Base-by-base conservation (phyloP, 2,888 invertebrate genomes). In the Unio pictorum region DNA sequence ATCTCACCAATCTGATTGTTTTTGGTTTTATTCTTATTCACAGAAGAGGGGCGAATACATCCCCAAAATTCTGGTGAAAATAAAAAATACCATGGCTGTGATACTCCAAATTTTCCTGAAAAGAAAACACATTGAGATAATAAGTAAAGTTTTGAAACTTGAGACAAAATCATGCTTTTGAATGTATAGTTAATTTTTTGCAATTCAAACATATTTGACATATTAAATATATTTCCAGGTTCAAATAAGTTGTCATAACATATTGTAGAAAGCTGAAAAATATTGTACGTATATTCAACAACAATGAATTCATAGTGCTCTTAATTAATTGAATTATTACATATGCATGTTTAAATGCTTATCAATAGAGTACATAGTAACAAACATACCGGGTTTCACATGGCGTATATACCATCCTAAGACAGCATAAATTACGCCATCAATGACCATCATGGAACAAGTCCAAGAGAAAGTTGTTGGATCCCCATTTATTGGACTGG, bases 361-460 rank as follows among this genome's bases (percentile, higher is more conserved):
- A 11, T 18, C 55, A 20, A 17, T 23, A 34, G 34, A 26, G 20
- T 18, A 63, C 30, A n/a, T 1, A 55, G 20, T 3, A 34, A 3
- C 18, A 15, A 23, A 73, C 84, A 75, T 77, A 89, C 89, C 87
- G 78, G 89, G 88, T 72, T 83, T 84, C 30, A 90, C 84, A 71
- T 86, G 85, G 55, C 88, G 81, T 71, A 90, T 81, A 72, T 91
- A 91, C 89, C 89, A 89, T 5, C 89, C 90, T 20, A 91, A 76
- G 5, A 90, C 61, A 61, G 87, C 84, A 75, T 91, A 91, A 55
- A 89, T 81, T 23, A 79, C 74, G 11, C 85, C 85, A 73, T 91
- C 91, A 60, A 90, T 83, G 5, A 86, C 67, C 88, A 91, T 89
- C 87, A 90, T 89, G 54, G 88, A 80, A 65, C 85, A 84, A 15